A percentile compares a stretch with the other conserved stretches of the same genome.
These are phyloP conservation scores for Lasiurus borealis DNA, from an alignment of 2,113 vertebrate genomes.

Conservation along the genomic window DNA sequence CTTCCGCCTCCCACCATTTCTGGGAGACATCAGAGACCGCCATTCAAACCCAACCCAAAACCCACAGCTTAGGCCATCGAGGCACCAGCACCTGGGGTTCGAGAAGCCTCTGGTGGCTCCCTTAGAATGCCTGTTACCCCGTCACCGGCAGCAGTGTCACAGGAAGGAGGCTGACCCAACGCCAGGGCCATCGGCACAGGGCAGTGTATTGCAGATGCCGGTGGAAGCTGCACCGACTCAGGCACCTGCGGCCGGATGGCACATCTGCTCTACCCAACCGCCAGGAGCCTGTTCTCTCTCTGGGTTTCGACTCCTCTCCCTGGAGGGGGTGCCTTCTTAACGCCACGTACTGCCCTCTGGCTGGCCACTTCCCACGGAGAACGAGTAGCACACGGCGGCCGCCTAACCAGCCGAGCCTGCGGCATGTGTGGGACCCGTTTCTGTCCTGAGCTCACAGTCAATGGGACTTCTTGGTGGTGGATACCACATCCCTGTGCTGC, in stretches of 20 bases:
- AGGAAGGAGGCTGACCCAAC: neutral
- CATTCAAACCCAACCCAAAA: neutral
- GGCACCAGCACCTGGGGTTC: neutral
- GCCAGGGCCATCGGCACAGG: neutral
- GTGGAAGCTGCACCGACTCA: neutral
- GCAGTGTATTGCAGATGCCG: neutral
- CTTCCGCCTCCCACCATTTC: neutral
- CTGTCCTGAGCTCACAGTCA: neutral
- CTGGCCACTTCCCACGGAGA: neutral
- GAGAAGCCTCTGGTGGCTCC: neutral
- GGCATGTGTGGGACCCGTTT: rapidly evolving
- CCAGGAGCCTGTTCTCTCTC: neutral
- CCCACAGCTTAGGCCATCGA: neutral
- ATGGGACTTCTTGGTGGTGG: neutral
- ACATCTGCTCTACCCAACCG: neutral
- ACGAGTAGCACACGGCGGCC: neutral
- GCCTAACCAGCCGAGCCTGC: neutral
- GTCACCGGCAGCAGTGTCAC: neutral
- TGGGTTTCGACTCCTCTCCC: neutral
- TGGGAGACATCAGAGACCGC: neutral
- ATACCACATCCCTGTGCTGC: neutral
- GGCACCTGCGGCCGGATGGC: neutral
- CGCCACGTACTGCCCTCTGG: neutral
- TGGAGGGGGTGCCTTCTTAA: neutral
- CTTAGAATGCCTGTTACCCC: neutral